phyloP scores from a whole-genome alignment of 1,140 invertebrate genomes.

The Apis florea region DNA sequence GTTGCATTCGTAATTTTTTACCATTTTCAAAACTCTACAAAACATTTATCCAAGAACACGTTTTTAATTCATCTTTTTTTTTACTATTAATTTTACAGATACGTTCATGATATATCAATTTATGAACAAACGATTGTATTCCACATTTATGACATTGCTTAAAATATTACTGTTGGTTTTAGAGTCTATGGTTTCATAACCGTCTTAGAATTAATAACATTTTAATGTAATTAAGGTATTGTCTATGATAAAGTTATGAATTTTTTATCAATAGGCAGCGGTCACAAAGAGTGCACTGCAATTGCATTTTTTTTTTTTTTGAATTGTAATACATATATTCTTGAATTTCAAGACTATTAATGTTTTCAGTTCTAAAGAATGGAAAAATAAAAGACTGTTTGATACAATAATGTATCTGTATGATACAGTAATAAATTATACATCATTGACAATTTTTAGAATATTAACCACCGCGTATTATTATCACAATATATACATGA shows the following conservation, averaged over 20 bases:
- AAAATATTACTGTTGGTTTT: slow-evolving; percentile 55
- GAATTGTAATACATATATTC: slow-evolving; percentile 23
- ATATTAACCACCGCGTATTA: slow-evolving; percentile 23
- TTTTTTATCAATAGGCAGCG: slow-evolving; percentile 55
- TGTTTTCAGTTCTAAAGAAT: slow-evolving; percentile 36
- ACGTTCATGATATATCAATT: slow-evolving; percentile 54
- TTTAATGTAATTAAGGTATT: slow-evolving; percentile 70
- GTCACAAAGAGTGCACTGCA: slow-evolving; percentile 39
- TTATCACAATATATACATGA: slow-evolving; percentile 34
- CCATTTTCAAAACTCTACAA: slow-evolving; percentile 35
- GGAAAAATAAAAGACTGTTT: slow-evolving; percentile 41
- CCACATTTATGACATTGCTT: slow-evolving; percentile 59
- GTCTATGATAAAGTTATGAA: slow-evolving; percentile 74
- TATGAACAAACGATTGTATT: slow-evolving; percentile 61
- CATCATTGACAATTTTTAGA: slow-evolving; percentile 15
- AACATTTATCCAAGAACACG: slow-evolving; percentile 32
- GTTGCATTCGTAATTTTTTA: not conserved
- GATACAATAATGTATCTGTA: not conserved
- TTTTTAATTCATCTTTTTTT: slow-evolving; percentile 48
- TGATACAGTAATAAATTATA: slow-evolving; percentile 30
- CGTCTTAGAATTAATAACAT: slow-evolving; percentile 57
- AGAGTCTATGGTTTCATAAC: slow-evolving; percentile 56
- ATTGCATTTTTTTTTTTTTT: slow-evolving; percentile 35
- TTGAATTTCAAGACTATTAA: not conserved
- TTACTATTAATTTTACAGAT: slow-evolving; percentile 45